Base-by-base conservation (phyloP, 2,797 vertebrate genomes). In the Forpus xanthops region DNA sequence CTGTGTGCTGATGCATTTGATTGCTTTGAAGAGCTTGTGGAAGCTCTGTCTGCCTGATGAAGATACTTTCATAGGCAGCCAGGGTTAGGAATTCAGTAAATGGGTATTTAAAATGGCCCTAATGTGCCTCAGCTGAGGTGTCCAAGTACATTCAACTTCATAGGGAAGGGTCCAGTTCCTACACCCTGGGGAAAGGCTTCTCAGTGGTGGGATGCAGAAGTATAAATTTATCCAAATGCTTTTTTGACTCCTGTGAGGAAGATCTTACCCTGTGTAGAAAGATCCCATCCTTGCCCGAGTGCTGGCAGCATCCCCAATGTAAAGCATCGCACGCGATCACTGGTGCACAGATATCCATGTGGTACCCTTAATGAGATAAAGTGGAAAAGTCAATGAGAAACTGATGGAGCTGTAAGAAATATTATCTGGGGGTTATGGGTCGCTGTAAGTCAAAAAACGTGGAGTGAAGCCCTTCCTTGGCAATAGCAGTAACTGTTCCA, bases 391-490 rank as follows among this genome's bases (percentile, higher is more conserved):
- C 79, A 45, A 11, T 42, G 73, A 85, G 53, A 68, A 87, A 80
- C 52, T 56, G 12, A n/a, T 42, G 58, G 45, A 85, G 33, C 78
- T 56, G 68, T 74, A 91, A 84, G 62, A 90, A 89, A 58, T 77
- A 31, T 52, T 85, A 15, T 77, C 37, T 15, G 37, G 33, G 45
- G 16, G 47, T n/a, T 77, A n/a, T 19, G 41, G 53, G 56, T 56
- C 67, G 41, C 58, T 85, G 19, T 53, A 89, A 76, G 68, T 44
- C 39, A 60, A 33, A 20, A 68, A 90, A 35, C 4, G 2, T 12
- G 37, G 62, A 85, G 62, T 9, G 56, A 31, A 79, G 6, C 37
- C 23, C 56, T 77, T 53, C 19, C 62, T 64, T 77, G 65, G 56
- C 72, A 83, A 8, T 6, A 66, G 44, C 27, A 1, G 88, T 33